A percentile compares a stretch with the other conserved stretches of the same genome.
Evolutionary conservation across 2,797 vertebrate species (phyloP).

Genomic region (Thalassophryne amazonica): DNA sequence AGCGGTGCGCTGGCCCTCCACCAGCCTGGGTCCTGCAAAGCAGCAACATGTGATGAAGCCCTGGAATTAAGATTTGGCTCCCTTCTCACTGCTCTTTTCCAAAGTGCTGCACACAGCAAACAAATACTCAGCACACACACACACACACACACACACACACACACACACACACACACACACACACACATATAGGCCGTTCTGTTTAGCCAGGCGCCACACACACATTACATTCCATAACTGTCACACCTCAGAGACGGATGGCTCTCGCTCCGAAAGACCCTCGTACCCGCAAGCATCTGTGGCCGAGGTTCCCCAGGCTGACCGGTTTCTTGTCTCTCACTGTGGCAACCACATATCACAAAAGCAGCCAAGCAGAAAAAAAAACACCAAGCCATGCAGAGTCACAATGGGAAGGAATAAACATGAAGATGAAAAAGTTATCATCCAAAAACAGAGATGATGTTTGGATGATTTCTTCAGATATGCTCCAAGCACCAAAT

Average conservation of each 20-base stretch:
- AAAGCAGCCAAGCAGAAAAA: constrained; percentile 27
- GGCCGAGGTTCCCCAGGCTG: constrained; percentile 23
- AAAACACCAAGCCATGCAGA: constrained; percentile 38
- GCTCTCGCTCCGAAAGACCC: constrained; percentile 38
- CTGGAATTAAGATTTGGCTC: constrained; percentile 12
- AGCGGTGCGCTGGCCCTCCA: constrained; percentile 16
- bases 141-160: constrained; percentile 18
- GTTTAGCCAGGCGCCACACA: constrained; percentile 36
- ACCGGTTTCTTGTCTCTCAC: constrained; percentile 58
- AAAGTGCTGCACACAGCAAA: constrained; percentile 11
- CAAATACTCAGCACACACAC: neutral
- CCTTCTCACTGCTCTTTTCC: constrained; percentile 34
- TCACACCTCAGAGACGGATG: constrained; percentile 62
- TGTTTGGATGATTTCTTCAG: neutral
- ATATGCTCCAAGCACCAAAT: neutral
- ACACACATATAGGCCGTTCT: constrained; percentile 16
- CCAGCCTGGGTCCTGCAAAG: constrained; percentile 25
- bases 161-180: constrained; percentile 4
- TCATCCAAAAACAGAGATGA: constrained; percentile 22
- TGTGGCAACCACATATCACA: constrained; percentile 49
- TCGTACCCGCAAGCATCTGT: constrained; percentile 42
- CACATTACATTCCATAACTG: constrained; percentile 55
- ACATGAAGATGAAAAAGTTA: constrained; percentile 3
- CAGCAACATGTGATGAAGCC: constrained; percentile 28
- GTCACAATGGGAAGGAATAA: constrained; percentile 21